Percentiles rank a stretch among this genome's conserved stretches.
phyloP scores from a whole-genome alignment of 2,888 invertebrate species.

The Ichneumoninae sp. region DNA sequence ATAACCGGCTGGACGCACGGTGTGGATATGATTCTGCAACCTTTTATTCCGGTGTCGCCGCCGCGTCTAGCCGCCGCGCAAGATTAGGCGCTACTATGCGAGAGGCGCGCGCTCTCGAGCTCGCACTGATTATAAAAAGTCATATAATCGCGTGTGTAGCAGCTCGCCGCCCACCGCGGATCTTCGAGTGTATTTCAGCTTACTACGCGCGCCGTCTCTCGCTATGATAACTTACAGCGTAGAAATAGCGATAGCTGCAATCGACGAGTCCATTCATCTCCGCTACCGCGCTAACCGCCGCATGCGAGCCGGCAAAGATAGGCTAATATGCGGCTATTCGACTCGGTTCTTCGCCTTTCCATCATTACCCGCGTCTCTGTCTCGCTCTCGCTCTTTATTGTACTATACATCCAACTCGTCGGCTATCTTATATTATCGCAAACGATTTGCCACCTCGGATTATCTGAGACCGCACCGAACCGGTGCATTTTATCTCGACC shows the following conservation, averaged over 20 bases:
- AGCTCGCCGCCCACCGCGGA: slow-evolving; percentile 18
- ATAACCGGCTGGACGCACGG: neutral
- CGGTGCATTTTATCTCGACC: slow-evolving; percentile 45
- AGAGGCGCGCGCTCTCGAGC: slow-evolving; percentile 7
- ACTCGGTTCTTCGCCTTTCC: slow-evolving; percentile 40
- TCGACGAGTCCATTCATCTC: slow-evolving; percentile 75
- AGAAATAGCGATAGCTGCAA: slow-evolving; percentile 65
- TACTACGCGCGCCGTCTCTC: slow-evolving; percentile 42
- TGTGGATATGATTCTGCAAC: neutral
- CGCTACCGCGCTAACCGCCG: slow-evolving; percentile 43
- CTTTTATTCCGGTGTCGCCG: slow-evolving; percentile 49
- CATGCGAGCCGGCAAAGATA: slow-evolving; percentile 67
- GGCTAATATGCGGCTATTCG: slow-evolving; percentile 71
- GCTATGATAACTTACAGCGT: slow-evolving; percentile 67
- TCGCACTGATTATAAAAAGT: slow-evolving; percentile 66
- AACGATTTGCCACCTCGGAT: slow-evolving; percentile 52
- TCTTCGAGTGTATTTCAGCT: slow-evolving; percentile 25
- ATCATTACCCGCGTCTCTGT: slow-evolving; percentile 15
- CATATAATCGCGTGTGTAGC: slow-evolving; percentile 65
- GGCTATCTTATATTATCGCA: slow-evolving; percentile 36
- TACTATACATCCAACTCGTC: neutral
- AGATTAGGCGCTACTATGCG: slow-evolving; percentile 35
- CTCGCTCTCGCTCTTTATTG: neutral
- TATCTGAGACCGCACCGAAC: slow-evolving; percentile 35
- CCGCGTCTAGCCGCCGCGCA: slow-evolving; percentile 55